Evolutionary conservation across 2,113 vertebrate genomes (phyloP).

Genomic region (Sisor rabdophorus): DNA sequence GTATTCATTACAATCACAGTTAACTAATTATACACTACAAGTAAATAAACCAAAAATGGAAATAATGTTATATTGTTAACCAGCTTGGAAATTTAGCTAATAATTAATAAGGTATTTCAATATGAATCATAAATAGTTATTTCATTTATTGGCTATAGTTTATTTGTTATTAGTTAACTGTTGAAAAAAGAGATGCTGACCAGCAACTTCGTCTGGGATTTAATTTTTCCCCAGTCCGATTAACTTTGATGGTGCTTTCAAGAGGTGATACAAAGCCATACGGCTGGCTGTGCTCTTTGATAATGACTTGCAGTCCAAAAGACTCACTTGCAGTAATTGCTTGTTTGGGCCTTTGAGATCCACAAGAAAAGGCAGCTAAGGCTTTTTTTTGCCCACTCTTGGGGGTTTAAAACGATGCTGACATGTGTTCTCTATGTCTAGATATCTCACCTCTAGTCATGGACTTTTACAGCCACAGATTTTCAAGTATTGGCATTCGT

Average conservation of each 20-base stretch:
- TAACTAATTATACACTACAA: too few relatives aligned
- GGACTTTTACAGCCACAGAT: background rate
- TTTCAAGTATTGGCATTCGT: background rate
- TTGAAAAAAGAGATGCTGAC: background rate
- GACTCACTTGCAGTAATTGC: conserved; percentile 5
- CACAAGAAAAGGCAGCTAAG: background rate
- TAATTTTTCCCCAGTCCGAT: background rate
- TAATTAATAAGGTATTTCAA: background rate
- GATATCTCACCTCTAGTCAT: background rate
- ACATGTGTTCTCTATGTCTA: background rate
- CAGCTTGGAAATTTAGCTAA: background rate
- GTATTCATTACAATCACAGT: too few relatives aligned
- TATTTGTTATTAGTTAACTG: background rate
- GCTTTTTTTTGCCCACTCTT: background rate
- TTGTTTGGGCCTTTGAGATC: background rate
- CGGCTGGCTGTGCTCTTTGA: background rate
- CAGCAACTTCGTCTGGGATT: background rate
- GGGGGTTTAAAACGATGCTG: background rate
- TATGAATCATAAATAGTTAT: background rate
- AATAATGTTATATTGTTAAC: background rate
- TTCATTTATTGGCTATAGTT: background rate
- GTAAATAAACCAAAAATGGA: background rate
- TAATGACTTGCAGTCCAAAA: background rate
- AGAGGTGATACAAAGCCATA: background rate
- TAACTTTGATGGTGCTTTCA: background rate